phyloP scores from a whole-genome alignment of 1,140 invertebrate species.

The Eupristina koningsbergeri region DNA sequence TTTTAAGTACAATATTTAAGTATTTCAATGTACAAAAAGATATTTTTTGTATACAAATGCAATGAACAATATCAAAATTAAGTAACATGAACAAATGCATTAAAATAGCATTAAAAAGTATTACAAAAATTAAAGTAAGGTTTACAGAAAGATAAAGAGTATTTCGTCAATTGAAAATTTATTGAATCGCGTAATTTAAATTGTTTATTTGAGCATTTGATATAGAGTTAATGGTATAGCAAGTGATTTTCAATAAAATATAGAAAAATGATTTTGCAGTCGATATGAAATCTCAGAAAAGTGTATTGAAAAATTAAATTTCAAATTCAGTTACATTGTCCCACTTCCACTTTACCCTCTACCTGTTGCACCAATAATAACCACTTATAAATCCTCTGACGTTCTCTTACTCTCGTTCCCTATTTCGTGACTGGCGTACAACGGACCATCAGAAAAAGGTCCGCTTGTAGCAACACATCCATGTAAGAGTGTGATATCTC shows the following conservation, averaged over 20 bases:
- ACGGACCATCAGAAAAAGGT: neutral
- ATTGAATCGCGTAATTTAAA: too few relatives aligned
- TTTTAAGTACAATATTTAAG: too few relatives aligned
- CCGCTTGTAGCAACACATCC: neutral
- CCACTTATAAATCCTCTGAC: conserved; percentile 12
- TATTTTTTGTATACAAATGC: too few relatives aligned
- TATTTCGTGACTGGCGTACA: neutral
- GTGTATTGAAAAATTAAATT: conserved; percentile 4
- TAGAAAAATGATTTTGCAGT: neutral
- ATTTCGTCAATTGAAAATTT: too few relatives aligned
- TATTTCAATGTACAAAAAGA: too few relatives aligned
- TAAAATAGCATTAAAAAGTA: too few relatives aligned
- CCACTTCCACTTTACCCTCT: neutral
- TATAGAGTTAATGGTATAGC: too few relatives aligned
- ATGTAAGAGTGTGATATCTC: conserved; percentile 28
- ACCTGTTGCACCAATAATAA: conserved; percentile 38
- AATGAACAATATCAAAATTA: too few relatives aligned
- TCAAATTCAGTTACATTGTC: neutral
- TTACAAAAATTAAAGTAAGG: too few relatives aligned
- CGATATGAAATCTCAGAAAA: neutral
- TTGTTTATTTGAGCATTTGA: too few relatives aligned
- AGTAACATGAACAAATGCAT: too few relatives aligned
- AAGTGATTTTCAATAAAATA: neutral
- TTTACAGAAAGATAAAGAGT: too few relatives aligned
- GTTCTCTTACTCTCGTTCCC: neutral